Conservation (phyloP, 1,140 invertebrate species). For the Ostrea edulis region DNA sequence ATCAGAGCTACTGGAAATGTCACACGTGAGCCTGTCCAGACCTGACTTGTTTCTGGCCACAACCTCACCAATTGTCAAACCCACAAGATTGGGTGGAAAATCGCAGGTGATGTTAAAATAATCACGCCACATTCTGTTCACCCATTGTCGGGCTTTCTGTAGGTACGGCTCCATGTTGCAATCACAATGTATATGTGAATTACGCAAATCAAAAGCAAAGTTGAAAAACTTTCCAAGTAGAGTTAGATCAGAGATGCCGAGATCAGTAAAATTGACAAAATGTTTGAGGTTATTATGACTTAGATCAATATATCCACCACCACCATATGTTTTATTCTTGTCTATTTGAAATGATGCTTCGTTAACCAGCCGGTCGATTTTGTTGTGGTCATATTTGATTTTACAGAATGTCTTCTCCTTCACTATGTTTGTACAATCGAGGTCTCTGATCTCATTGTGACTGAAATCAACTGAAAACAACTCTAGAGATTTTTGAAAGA, state of each 20-base stretch:
- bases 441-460: neutral
- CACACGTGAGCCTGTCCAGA: neutral
- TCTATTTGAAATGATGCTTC: slow-evolving; percentile 3
- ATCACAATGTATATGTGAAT: slow-evolving; percentile 5
- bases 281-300: neutral
- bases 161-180: slow-evolving; percentile 21
- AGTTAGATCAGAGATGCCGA: slow-evolving; percentile 21
- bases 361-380: slow-evolving; percentile 4
- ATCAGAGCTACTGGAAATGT: neutral
- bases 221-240: slow-evolving; percentile 20
- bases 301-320: slow-evolving; percentile 25
- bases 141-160: neutral
- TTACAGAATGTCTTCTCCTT: slow-evolving; percentile 16
- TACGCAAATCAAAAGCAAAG: slow-evolving; percentile 24
- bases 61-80: neutral
- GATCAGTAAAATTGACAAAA: slow-evolving; percentile 13
- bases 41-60: neutral
- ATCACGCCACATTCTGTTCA: neutral
- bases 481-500: neutral
- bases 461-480: neutral
- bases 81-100: neutral
- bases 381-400: slow-evolving; percentile 15
- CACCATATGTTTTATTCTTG: slow-evolving; percentile 26
- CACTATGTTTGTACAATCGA: slow-evolving; percentile 29
- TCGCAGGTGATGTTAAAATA: neutral